Evolutionary conservation across 2,888 invertebrate species (phyloP), one percentile per base, ranked within the genome.

Genomic region (Tetragnatha montana): DNA sequence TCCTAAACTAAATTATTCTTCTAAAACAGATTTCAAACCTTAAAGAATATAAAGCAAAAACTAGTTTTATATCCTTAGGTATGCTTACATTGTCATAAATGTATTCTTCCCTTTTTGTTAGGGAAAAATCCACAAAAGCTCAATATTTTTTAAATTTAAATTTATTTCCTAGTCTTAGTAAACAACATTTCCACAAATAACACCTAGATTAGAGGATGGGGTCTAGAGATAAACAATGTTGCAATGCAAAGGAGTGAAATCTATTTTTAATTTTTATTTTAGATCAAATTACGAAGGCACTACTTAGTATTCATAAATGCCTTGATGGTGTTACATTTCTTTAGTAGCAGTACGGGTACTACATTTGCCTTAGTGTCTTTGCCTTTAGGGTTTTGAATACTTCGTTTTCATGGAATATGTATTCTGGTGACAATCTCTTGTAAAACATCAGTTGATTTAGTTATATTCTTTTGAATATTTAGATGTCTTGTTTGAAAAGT

Each of bases 271-370:
- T 49, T 50, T 81, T 50, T 22, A 51, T 49, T 71, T 81, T 71
- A 81, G 71, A 22, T 73, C 51, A 49, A 50, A 71, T 60, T 47
- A 50, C 50, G 71, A 71, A 50, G 50, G 81, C 81, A 81, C 73
- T 73, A 51, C 50, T 71, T 81, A 81, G 51, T 84, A 70, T 76
- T 69, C 74, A 84, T 76, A 76, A 17, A 60, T 86, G 86, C 86
- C 86, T 71, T 86, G 51, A 86, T 70, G 79, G 14, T 86, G 22
- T 79, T 86, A 49, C 71, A 81, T 75, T 87, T 75, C 68, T 81
- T 87, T 81, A 21, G 74, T 87, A 87, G 87, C 51, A 69, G 81
- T 87, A 87, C 81, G 87, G 81, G 87, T 87, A 87, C 68, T 71
- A 81, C 60, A 60, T 68, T 81, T 81, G 87, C 87, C 81, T 87